Evolutionary conservation across 2,113 vertebrate species (phyloP), one percentile per base, ranked within the genome.

Genomic region (Lates calcarifer): DNA sequence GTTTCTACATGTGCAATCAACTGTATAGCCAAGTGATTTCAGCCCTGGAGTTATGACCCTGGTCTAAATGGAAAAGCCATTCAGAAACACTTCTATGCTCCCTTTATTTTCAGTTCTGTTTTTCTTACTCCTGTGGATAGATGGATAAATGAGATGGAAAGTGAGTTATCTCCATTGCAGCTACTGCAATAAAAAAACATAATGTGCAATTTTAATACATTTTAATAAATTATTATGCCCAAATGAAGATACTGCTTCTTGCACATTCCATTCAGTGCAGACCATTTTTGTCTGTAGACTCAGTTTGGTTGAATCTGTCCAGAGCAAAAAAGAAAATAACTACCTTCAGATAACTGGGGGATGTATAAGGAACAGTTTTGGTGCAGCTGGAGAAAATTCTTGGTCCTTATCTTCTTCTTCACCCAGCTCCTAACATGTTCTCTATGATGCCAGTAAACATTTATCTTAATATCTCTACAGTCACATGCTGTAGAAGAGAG

Each of bases 11-110:
- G 53, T 37, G 29, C 58, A 64, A 51, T 61, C 17, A 51, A 60
- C 12, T 39, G 53, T 37, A 26, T 55, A 64, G 45, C 65, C 17
- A 51, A 60, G 9, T 39, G 7, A 10, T 70, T 80, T 35, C 22
- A 55, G 7, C 22, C 29, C 22, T 29, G n/a, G 37, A 53, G 45
- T 60, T 71, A 28, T 61, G 61, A 72, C 56, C 17, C 1, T 62
- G 9, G 28, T 10, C 53, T 18, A 67, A 67, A 74, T 79, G 14
- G 73, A 74, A 69, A 70, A 77, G 15, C 35, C 33, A 65, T 73
- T 60, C 47, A 69, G n/a, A 51, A 71, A 71, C 43, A 6, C 39
- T 39, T 71, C 15, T 11, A 49, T n/a, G 17, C 24, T 61, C 13
- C 28, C 41, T 71, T 49, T 13, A 28, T 55, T 57, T 64, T 24